Conservation (phyloP, 2,888 invertebrate genomes). For the Candidula unifasciata region DNA sequence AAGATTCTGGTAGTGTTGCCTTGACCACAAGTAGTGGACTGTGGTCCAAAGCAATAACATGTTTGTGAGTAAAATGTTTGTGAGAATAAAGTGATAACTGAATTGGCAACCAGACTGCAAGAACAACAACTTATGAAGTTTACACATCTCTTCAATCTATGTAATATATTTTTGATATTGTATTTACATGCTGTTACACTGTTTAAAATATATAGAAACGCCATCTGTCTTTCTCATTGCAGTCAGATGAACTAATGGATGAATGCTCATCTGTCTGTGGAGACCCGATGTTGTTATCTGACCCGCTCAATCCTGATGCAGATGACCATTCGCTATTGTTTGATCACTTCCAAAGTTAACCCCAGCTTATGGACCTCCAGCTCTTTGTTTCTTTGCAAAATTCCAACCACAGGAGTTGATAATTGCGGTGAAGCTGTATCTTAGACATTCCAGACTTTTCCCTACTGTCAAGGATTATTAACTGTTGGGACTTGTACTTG, state of each 20-base stretch:
- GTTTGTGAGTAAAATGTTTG: too few species aligned
- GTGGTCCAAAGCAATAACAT: too few species aligned
- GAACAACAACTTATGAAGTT: too few species aligned
- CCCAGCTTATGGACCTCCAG: background rate
- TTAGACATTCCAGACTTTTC: background rate
- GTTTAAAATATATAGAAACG: background rate
- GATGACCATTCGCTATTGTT: constrained; percentile 47
- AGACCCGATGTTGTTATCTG: constrained; percentile 72
- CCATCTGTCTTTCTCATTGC: background rate
- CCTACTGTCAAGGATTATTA: too few species aligned
- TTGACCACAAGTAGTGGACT: too few species aligned
- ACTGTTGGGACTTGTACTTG: too few species aligned
- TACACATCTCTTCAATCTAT: background rate
- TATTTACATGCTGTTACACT: too few species aligned
- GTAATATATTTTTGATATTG: too few species aligned
- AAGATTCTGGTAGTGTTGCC: too few species aligned
- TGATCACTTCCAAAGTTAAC: constrained; percentile 34
- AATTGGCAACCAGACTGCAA: too few species aligned
- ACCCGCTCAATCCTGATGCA: constrained; percentile 63
- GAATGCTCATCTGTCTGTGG: constrained; percentile 67
- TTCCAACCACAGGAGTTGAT: background rate
- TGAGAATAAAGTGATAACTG: too few species aligned
- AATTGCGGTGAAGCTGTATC: background rate
- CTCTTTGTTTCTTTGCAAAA: background rate
- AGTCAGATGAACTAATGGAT: constrained; percentile 57